phyloP scores from a whole-genome alignment of 2,113 vertebrate genomes.

The Gasterosteus nipponicus region DNA sequence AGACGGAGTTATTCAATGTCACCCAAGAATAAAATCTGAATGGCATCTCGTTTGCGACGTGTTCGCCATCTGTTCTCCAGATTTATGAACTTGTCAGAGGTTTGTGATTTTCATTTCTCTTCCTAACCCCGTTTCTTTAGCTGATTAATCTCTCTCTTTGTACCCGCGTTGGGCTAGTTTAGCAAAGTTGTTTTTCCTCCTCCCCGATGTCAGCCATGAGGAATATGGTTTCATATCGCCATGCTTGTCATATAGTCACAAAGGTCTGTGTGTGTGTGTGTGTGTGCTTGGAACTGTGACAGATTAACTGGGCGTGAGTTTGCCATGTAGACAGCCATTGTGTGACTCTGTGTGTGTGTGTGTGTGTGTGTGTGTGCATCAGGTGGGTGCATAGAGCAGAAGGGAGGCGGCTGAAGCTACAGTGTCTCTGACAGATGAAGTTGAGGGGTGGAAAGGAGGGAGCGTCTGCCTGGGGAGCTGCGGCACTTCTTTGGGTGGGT shows the following conservation, averaged over 20 bases:
- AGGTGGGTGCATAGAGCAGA: conserved; percentile 28
- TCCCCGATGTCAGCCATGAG: conserved; percentile 64
- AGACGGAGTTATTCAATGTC: not conserved
- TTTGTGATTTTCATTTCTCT: conserved; percentile 51
- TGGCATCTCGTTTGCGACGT: conserved; percentile 55
- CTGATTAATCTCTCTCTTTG: conserved; percentile 63
- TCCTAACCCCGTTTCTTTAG: conserved; percentile 45
- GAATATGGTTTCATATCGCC: conserved; percentile 68
- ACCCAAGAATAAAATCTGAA: conserved; percentile 11
- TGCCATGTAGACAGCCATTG: conserved; percentile 58
- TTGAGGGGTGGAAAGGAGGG: conserved; percentile 64
- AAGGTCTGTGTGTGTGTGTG: conserved; percentile 46
- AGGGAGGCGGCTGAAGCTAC: conserved; percentile 45
- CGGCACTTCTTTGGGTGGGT: conserved; percentile 54
- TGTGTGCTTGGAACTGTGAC: conserved; percentile 58
- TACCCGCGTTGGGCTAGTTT: conserved; percentile 55
- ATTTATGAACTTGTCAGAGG: conserved; percentile 63
- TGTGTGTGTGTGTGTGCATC: conserved; percentile 8
- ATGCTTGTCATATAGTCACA: conserved; percentile 72
- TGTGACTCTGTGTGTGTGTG: conserved; percentile 1
- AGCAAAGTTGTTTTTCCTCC: conserved; percentile 59
- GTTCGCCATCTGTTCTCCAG: conserved; percentile 49
- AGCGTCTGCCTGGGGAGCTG: conserved; percentile 60
- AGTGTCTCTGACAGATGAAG: conserved; percentile 69
- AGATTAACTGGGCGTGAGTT: conserved; percentile 60